A percentile compares a stretch with the other conserved stretches of the same genome.
These are phyloP conservation scores for Drosophila biarmipes DNA, from an alignment of 1,140 invertebrate species.

Conservation along the genomic window DNA sequence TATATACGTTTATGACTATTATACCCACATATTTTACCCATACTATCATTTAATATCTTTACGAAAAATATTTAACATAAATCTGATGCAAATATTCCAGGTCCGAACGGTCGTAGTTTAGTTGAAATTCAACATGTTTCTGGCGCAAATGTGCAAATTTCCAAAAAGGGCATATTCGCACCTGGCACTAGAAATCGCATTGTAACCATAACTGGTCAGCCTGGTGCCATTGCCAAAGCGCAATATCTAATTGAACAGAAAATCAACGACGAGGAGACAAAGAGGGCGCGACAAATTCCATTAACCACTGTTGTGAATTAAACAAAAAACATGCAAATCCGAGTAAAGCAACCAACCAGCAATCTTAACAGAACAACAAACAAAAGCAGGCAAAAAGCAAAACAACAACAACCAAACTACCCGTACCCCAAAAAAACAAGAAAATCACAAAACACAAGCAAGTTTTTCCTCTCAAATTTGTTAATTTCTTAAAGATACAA, in stretches of 20 bases:
- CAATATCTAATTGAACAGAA: slow-evolving; percentile 98
- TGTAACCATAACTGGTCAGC: slow-evolving; percentile 96
- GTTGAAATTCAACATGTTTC: slow-evolving; percentile 98
- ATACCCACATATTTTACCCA: slow-evolving; percentile 18
- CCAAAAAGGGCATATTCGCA: slow-evolving; percentile 98
- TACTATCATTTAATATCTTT: slow-evolving; percentile 29
- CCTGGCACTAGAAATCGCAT: slow-evolving; percentile 98
- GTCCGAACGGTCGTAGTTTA: slow-evolving; percentile 96
- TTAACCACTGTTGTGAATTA: slow-evolving; percentile 89
- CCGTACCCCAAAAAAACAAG: slow-evolving; percentile 1
- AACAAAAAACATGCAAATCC: slow-evolving; percentile 38
- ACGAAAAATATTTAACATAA: slow-evolving; percentile 64
- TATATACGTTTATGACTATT: slow-evolving; percentile 13
- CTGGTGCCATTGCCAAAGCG: slow-evolving; percentile 94
- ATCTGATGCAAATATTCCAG: slow-evolving; percentile 85
- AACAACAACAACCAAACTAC: slow-evolving; percentile 62
- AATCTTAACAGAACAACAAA: slow-evolving; percentile 49
- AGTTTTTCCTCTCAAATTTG: slow-evolving; percentile 53
- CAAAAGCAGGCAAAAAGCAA: slow-evolving; percentile 59
- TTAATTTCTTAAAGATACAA: slow-evolving; percentile 38
- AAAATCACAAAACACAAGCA: slow-evolving; percentile 18
- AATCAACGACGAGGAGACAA: slow-evolving; percentile 97
- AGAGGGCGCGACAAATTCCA: slow-evolving; percentile 94
- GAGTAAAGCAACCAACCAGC: slow-evolving; percentile 50
- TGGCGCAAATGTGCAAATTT: slow-evolving; percentile 98